Evolutionary conservation across 2,113 vertebrate genomes (phyloP).

Genomic region (Calyptommatus sinebrachiatus): DNA sequence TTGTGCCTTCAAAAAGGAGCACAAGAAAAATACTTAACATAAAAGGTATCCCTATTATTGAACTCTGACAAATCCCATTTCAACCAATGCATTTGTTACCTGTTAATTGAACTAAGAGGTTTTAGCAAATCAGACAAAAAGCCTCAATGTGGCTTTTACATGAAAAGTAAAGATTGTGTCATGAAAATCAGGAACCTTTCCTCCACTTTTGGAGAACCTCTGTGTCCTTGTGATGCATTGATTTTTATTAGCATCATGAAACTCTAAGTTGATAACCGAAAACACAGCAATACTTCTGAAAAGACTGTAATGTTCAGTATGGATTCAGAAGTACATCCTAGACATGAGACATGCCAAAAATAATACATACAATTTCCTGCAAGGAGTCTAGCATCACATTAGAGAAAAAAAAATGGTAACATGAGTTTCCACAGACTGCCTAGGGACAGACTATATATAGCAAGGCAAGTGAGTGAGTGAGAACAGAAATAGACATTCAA

Average conservation of each 20-base stretch:
- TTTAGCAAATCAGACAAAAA: constrained; percentile 11
- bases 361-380: too few species aligned
- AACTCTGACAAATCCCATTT: background rate
- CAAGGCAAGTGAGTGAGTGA: too few species aligned
- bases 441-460: too few species aligned
- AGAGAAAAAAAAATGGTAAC: too few species aligned
- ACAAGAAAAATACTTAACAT: fast-evolving
- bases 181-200: background rate
- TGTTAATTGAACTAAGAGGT: constrained; percentile 1
- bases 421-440: too few species aligned
- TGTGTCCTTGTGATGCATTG: background rate
- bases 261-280: background rate
- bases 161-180: background rate
- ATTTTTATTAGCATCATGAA: background rate
- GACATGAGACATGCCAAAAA: too few species aligned
- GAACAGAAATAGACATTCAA: too few species aligned
- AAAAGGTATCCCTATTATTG: constrained; percentile 9
- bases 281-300: too few species aligned
- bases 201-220: background rate
- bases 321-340: too few species aligned
- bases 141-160: background rate
- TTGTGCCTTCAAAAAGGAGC: too few species aligned
- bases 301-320: too few species aligned
- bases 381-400: too few species aligned
- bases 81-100: background rate